Percentiles rank a stretch among this genome's conserved stretches.
phyloP scores from a whole-genome alignment of 1,140 invertebrate species.

The Megathymus violae region DNA sequence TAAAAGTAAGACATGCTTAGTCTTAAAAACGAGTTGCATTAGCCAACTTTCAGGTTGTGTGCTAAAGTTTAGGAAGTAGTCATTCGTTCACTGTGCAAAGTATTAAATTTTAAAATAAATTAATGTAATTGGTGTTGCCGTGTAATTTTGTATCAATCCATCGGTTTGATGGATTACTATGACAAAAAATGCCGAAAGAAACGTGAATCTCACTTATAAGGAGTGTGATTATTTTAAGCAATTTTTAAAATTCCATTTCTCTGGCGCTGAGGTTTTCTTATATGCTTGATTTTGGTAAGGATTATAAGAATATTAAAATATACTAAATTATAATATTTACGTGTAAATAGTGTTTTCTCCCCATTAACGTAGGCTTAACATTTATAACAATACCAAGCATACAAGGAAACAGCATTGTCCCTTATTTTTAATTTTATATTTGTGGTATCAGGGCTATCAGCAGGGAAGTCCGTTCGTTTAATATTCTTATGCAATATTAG shows the following conservation, averaged over 20 bases:
- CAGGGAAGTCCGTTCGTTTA: conserved; percentile 64
- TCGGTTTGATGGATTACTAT: conserved; percentile 12
- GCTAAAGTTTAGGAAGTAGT: conserved; percentile 62
- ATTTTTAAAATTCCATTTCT: conserved; percentile 43
- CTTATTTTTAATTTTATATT: conserved; percentile 47
- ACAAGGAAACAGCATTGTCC: conserved; percentile 48
- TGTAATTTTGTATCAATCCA: conserved; percentile 21
- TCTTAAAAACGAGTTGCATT: conserved; percentile 64
- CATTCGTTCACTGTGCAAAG: conserved; percentile 35
- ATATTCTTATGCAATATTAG: conserved; percentile 83
- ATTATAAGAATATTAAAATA: conserved; percentile 26
- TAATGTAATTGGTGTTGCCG: conserved; percentile 18
- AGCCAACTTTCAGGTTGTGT: conserved; percentile 77
- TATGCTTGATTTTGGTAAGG: conserved; percentile 47
- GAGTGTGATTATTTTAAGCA: conserved; percentile 40
- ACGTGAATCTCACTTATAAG: conserved; percentile 58
- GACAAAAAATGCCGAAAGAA: conserved; percentile 31
- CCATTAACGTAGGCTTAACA: conserved; percentile 19
- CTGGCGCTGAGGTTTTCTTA: conserved; percentile 38
- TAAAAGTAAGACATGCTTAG: conserved; percentile 63
- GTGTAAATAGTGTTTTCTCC: conserved; percentile 35
- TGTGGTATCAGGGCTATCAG: conserved; percentile 59
- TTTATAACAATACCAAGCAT: conserved; percentile 50
- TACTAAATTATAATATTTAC: conserved; percentile 40
- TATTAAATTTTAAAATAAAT: conserved; percentile 18